A percentile compares a stretch with the other conserved stretches of the same genome.
These are phyloP conservation scores for Gymnopithys bicolor DNA, from an alignment of 2,797 vertebrate species.

Conservation along the genomic window DNA sequence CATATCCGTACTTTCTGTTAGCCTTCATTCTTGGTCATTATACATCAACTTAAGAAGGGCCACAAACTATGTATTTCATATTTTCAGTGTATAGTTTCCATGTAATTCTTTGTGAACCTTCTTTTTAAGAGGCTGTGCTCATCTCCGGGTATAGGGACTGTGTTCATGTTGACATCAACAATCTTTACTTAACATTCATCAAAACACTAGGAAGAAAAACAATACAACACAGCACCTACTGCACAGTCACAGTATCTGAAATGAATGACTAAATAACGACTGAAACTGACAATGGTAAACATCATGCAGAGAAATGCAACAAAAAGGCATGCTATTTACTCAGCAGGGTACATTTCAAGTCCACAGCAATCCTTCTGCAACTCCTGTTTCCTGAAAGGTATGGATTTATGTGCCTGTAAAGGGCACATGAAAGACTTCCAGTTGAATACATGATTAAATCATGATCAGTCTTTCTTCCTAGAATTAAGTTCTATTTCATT, in stretches of 20 bases:
- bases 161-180: neutral
- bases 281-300: neutral
- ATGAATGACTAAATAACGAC: fast-evolving
- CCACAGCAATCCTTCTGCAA: neutral
- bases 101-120: neutral
- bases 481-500: neutral
- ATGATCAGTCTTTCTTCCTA: neutral
- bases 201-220: neutral
- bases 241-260: neutral
- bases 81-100: neutral
- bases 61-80: neutral
- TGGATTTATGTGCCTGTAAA: neutral
- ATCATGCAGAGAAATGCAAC: neutral
- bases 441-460: neutral
- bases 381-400: neutral
- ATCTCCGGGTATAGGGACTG: neutral
- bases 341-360: neutral
- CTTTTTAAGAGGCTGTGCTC: neutral
- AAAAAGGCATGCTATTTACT: neutral
- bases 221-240: neutral
- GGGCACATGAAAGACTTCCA: neutral
- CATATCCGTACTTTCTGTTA: neutral
- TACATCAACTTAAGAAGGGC: neutral
- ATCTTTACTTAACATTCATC: neutral
- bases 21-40: neutral